phyloP scores from a whole-genome alignment of 2,888 invertebrate genomes.

The Trachelus stipa region DNA sequence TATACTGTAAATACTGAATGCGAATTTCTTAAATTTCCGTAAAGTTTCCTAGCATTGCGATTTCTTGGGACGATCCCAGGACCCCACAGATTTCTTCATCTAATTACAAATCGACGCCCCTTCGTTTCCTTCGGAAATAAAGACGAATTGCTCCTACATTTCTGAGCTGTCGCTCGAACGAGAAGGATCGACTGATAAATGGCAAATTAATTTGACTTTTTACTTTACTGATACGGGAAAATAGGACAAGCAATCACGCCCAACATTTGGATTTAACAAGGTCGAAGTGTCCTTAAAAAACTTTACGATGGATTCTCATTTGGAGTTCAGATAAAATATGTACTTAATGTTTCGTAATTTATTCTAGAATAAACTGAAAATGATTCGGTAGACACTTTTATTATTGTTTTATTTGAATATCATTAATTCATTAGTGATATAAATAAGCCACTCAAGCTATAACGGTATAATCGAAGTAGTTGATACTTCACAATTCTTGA shows the following conservation, averaged over 20 bases:
- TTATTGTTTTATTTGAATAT: too few relatives aligned
- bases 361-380: neutral
- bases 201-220: constrained; percentile 19
- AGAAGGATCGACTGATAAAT: constrained; percentile 20
- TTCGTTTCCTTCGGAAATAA: constrained; percentile 21
- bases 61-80: neutral
- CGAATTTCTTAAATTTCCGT: neutral
- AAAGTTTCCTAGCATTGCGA: neutral
- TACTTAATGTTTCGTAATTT: too few relatives aligned
- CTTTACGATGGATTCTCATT: neutral
- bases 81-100: constrained; percentile 13
- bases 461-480: too few relatives aligned
- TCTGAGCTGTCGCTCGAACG: constrained; percentile 8
- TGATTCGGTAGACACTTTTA: too few relatives aligned
- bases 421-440: too few relatives aligned
- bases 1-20: neutral
- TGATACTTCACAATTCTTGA: neutral
- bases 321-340: neutral
- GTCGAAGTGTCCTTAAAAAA: neutral
- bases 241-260: neutral
- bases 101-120: constrained; percentile 22
- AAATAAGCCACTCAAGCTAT: too few relatives aligned
- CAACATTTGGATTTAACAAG: neutral
- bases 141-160: constrained; percentile 20
- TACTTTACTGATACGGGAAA: constrained; percentile 2